Base-by-base conservation (phyloP, 2,797 vertebrate species). In the Sebastes minor region DNA sequence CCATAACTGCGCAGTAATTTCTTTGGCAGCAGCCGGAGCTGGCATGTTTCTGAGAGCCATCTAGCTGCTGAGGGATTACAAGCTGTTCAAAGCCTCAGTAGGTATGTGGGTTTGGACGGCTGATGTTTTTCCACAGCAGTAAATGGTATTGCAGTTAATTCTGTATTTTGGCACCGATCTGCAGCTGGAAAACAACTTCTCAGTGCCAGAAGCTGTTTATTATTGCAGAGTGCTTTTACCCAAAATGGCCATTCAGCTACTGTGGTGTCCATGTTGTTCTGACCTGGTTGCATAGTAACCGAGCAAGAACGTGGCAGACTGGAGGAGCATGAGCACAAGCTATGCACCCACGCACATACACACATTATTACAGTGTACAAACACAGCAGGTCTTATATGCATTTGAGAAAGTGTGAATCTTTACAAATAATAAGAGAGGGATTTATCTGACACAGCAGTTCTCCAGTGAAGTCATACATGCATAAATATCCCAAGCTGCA, bases 221-320 rank as follows among this genome's bases (percentile, higher is more conserved):
- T 93, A 92, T 91, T 93, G 91, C 88, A 86, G 87, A 89, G 81
- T 76, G 89, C 90, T 93, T 94, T 94, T 93, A 95, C 92, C 91
- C 91, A 93, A 93, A 95, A 95, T 94, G 92, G 90, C 91, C 88
- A 95, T 94, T 91, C 90, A 92, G 93, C 92, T 92, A 90, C 91
- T 85, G 92, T 78, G 83, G 87, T 90, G 89, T 93, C 86, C 90
- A 18, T 94, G 92, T 93, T 94, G 90, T 92, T 89, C 87, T 89
- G 90, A 90, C 90, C 88, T 75, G 82, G 93, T 94, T 92, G 94
- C 93, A 55, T 92, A 70, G 94, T 93, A 93, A 95, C 94, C 81
- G 70, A 89, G 89, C 82, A 81, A 71, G 86, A 89, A 93, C 86
- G 87, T 83, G 91, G 90, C 87, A 82, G 87, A 80, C 86, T 66